Base-by-base conservation (phyloP, 1,140 invertebrate species). In the Drosophila cardini region DNA sequence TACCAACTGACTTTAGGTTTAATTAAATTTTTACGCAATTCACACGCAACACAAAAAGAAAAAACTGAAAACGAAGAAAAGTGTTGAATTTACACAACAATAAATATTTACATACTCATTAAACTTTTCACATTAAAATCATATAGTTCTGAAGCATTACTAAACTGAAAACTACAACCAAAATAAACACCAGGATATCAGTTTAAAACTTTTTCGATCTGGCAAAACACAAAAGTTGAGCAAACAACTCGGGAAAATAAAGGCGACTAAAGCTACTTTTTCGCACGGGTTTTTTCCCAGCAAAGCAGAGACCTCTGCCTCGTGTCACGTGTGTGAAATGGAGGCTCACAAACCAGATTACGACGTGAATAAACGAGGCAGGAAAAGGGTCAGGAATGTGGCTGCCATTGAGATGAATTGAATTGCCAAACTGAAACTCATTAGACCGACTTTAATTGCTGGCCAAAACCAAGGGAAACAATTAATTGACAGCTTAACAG, bases 41-140 rank as follows among this genome's bases (percentile, higher is more conserved):
- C 38, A 42, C 43, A 68, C 46, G 7, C 53, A 57, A 56, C 21
- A 26, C 21, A 56, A 60, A 40, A 13, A 40, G 11, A 43, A 72
- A 10, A 42, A 30, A 11, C 46, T 57, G 30, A 16, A 11, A 13
- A 53, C 50, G 71, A 80, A 80, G 5, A 26, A 26, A 26, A 26
- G 4, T 26, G 21, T 26, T 26, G 21, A 26, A 5, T 26, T 68
- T 71, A 77, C 63, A 72, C 78, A 78, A 86, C 68, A 87, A 87
- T 82, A 86, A 86, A 86, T 86, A 87, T 86, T 86, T 82, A 86
- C 83, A 82, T 82, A 76, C 82, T 87, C 83, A 86, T 86, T 86
- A 82, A 86, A 86, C 75, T 86, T 86, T 87, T 78, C 83, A 63
- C 83, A 86, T 87, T 87, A 82, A 82, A 85, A 76, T 76, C 64